Percentiles rank a stretch among this genome's conserved stretches.
phyloP scores from a whole-genome alignment of 1,140 invertebrate species.

The Sitophilus oryzae region DNA sequence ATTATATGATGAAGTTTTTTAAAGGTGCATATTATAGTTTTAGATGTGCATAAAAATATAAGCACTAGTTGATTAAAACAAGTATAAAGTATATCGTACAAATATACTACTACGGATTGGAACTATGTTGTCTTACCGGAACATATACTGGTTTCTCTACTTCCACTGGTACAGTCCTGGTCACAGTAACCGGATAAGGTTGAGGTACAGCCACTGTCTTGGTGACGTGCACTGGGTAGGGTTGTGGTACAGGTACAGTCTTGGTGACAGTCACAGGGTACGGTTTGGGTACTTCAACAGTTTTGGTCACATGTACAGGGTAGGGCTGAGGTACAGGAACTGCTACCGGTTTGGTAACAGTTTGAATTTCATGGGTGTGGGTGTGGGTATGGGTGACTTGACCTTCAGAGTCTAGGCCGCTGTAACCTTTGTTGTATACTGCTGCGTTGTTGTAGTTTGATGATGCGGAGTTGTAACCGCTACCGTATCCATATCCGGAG shows the following conservation, averaged over 20 bases:
- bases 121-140: slow-evolving; percentile 6
- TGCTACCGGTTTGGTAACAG: slow-evolving; percentile 30
- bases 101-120: too few species aligned
- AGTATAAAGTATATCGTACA: too few species aligned
- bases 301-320: slow-evolving; percentile 38
- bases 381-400: slow-evolving; percentile 8
- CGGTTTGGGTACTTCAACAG: slow-evolving; percentile 29
- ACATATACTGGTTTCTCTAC: slow-evolving; percentile 32
- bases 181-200: slow-evolving; percentile 27
- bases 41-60: too few species aligned
- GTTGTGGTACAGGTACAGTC: slow-evolving; percentile 29
- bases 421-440: neutral
- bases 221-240: slow-evolving; percentile 11
- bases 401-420: neutral
- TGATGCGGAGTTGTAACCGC: too few species aligned
- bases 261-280: slow-evolving; percentile 34
- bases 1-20: too few species aligned
- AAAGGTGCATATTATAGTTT: too few species aligned
- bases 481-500: slow-evolving; percentile 7
- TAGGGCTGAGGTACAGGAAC: slow-evolving; percentile 41
- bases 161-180: slow-evolving; percentile 26
- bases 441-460: too few species aligned
- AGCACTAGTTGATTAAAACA: too few species aligned
- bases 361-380: slow-evolving; percentile 27
- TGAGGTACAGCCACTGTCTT: slow-evolving; percentile 18